These are phyloP conservation scores for Pseudomyrmex cubaensis DNA, from an alignment of 1,140 invertebrate genomes.

Conservation along the genomic window DNA sequence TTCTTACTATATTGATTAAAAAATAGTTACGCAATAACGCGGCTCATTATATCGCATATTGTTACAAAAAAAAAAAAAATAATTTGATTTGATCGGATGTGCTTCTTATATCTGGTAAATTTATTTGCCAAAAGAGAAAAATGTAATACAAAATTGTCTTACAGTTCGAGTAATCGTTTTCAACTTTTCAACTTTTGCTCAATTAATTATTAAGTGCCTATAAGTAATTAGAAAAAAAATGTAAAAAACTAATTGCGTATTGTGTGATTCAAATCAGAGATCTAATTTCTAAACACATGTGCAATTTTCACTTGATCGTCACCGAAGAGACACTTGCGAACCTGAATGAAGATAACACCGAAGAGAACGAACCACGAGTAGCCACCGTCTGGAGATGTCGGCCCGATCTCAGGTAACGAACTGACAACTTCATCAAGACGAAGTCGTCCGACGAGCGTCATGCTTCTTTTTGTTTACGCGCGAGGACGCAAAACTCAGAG, in stretches of 20 bases:
- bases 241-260: not conserved
- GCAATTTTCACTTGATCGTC: not conserved
- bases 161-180: not conserved
- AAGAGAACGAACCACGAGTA: conserved; percentile 88
- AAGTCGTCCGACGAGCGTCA: conserved; percentile 83
- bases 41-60: not conserved
- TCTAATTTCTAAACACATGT: not conserved
- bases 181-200: too few species aligned
- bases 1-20: not conserved
- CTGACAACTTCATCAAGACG: conserved; percentile 86
- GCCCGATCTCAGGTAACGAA: conserved; percentile 88
- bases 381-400: conserved; percentile 87
- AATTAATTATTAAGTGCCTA: too few species aligned
- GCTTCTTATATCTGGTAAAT: not conserved
- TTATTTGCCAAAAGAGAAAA: conserved; percentile 22
- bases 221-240: too few species aligned
- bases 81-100: not conserved
- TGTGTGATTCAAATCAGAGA: not conserved
- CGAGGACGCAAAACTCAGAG: not conserved
- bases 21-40: not conserved
- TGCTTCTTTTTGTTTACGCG: conserved; percentile 50
- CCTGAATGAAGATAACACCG: conserved; percentile 86
- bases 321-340: conserved; percentile 46
- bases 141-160: conserved; percentile 56
- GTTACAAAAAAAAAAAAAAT: conserved; percentile 30